A percentile compares a stretch with the other conserved stretches of the same genome.
These are phyloP conservation scores for Physella acuta DNA, from an alignment of 1,140 invertebrate species.

Conservation along the genomic window DNA sequence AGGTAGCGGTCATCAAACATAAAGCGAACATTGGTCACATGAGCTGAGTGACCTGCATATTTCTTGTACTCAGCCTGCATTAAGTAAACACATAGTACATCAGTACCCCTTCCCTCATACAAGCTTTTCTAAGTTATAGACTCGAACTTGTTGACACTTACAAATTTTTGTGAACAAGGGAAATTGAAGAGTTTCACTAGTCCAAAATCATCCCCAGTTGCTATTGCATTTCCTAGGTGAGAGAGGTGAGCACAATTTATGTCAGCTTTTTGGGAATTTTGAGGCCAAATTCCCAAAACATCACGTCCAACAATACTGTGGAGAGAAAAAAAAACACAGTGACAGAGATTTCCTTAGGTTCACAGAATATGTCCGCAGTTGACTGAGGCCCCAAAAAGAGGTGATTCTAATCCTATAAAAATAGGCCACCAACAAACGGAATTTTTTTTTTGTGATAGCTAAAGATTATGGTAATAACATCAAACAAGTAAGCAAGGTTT, in stretches of 20 bases:
- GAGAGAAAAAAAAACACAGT: conserved; percentile 10
- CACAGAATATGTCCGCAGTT: neutral
- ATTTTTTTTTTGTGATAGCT: too few species aligned
- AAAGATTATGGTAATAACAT: too few species aligned
- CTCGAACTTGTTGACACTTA: conserved; percentile 45
- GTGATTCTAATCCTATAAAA: too few species aligned
- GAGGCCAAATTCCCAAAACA: conserved; percentile 60
- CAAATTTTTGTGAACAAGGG: conserved; percentile 56
- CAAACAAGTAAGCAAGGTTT: too few species aligned
- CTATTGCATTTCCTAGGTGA: conserved; percentile 53
- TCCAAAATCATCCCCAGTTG: conserved; percentile 60
- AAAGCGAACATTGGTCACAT: conserved; percentile 59
- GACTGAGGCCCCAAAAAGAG: too few species aligned
- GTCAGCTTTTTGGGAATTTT: conserved; percentile 49
- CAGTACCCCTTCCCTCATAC: too few species aligned
- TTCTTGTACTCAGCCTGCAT: conserved; percentile 47
- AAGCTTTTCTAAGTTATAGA: too few species aligned
- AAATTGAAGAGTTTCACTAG: conserved; percentile 59
- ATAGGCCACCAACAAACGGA: too few species aligned
- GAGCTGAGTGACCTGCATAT: conserved; percentile 56
- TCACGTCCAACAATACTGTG: conserved; percentile 56
- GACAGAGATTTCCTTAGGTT: too few species aligned
- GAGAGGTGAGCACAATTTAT: conserved; percentile 58
- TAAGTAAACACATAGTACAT: too few species aligned
- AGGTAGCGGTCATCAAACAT: conserved; percentile 53